These are phyloP conservation scores for Irena cyanogastra DNA, from an alignment of 2,113 vertebrate species.

Conservation along the genomic window DNA sequence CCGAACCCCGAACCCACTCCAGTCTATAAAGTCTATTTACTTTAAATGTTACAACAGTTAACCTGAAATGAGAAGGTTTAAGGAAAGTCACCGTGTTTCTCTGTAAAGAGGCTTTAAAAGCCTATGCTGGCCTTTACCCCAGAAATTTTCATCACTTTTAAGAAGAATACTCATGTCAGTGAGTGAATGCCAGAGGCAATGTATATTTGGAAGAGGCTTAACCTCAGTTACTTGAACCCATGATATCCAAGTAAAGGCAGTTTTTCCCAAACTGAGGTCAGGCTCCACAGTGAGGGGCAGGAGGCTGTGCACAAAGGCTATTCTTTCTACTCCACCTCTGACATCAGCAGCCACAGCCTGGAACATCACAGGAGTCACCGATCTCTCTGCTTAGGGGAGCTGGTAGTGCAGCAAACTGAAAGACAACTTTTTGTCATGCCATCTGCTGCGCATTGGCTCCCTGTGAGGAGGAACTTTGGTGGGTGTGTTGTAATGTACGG, in stretches of 20 bases:
- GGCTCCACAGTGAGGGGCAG: accelerated
- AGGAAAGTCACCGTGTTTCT: background rate
- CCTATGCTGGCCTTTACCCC: background rate
- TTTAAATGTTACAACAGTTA: background rate
- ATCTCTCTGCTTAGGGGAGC: background rate
- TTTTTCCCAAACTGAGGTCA: background rate
- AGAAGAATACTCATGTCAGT: background rate
- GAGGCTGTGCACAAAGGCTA: accelerated
- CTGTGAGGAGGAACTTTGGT: background rate
- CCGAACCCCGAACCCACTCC: no score
- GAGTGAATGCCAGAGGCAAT: background rate
- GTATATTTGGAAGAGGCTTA: background rate
- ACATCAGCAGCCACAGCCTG: background rate
- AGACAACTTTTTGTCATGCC: background rate
- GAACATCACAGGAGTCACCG: background rate
- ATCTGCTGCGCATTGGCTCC: background rate
- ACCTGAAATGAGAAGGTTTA: background rate
- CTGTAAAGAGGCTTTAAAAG: background rate
- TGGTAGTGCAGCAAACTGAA: background rate
- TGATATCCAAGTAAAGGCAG: background rate
- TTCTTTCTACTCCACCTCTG: background rate
- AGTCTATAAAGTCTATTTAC: background rate
- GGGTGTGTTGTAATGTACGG: no score
- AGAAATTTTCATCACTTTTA: background rate
- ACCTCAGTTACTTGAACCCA: background rate